phyloP scores from a whole-genome alignment of 1,140 invertebrate genomes.

The Trichonephila clavata region DNA sequence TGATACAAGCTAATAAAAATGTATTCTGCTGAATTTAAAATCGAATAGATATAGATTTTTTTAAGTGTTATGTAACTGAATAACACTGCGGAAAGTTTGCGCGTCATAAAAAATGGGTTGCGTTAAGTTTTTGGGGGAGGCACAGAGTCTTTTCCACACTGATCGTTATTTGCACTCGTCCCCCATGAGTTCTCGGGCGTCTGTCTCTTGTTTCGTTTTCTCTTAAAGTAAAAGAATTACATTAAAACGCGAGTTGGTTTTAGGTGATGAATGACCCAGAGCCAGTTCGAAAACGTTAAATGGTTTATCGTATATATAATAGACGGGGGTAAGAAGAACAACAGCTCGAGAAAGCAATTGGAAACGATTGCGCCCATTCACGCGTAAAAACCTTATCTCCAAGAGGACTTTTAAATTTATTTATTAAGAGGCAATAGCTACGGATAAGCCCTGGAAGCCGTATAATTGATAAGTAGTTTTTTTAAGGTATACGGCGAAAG shows the following conservation, averaged over 20 bases:
- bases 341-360: constrained; percentile 68
- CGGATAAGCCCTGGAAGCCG: constrained; percentile 54
- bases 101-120: neutral
- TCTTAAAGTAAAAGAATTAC: constrained; percentile 38
- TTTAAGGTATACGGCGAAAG: neutral
- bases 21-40: no score
- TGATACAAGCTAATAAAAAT: no score
- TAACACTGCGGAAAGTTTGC: no score
- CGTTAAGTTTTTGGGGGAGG: neutral
- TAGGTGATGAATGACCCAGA: constrained; percentile 65
- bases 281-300: constrained; percentile 62
- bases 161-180: neutral
- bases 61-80: no score
- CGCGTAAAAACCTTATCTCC: constrained; percentile 66
- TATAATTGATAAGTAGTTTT: constrained; percentile 66
- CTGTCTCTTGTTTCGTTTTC: constrained; percentile 33
- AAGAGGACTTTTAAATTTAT: constrained; percentile 70
- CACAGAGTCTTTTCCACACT: neutral
- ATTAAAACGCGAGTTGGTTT: constrained; percentile 71
- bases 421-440: constrained; percentile 65
- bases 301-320: constrained; percentile 65
- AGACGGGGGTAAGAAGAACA: constrained; percentile 28
- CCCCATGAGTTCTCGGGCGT: neutral
- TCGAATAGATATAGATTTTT: no score
- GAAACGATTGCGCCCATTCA: constrained; percentile 38